Base-by-base conservation (phyloP, 2,113 vertebrate genomes). In the Pterocles burchelli region DNA sequence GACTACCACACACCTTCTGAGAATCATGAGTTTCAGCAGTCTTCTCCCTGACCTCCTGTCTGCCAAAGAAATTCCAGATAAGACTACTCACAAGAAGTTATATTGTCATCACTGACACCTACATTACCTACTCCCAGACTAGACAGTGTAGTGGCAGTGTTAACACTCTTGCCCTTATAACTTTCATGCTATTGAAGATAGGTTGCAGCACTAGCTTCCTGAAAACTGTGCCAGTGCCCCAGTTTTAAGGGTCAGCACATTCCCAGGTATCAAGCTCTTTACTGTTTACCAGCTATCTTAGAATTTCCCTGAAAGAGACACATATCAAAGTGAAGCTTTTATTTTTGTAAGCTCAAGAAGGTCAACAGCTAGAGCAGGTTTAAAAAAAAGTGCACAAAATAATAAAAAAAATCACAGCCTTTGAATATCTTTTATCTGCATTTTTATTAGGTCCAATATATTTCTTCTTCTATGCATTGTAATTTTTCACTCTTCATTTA, bases 141-240 rank as follows among this genome's bases (percentile, higher is more conserved):
- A 45, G 43, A 79, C 33, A 63, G 31, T 59, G 15, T 0, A 0
- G 34, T 4, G 33, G 67, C 13, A 79, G 29, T 55, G 22, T 34
- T 65, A 72, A 19, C 20, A 9, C 45, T 77, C 61, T 57, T 15
- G 26, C 13, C 41, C 62, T 57, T 63, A 46, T 5, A 28, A n/a
- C 20, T 80, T 54, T 28, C 54, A 33, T 29, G 9, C 7, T 43
- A 5, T 26, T 38, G 25, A 51, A 76, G 41, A 52, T 11, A 22
- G 61, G 8, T 21, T 55, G 59, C 67, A 76, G 52, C 54, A 88
- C 9, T 24, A 55, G 18, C 26, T 70, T 46, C 36, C 51, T 79
- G 36, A 76, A 72, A 88, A 71, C 21, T 11, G 6, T 62, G 24
- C 41, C 6, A n/a, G n/a, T 77, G 51, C 7, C 28, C 19, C 22